These are phyloP conservation scores for Turdus rufiventris DNA, from an alignment of 2,113 vertebrate genomes.

Conservation along the genomic window DNA sequence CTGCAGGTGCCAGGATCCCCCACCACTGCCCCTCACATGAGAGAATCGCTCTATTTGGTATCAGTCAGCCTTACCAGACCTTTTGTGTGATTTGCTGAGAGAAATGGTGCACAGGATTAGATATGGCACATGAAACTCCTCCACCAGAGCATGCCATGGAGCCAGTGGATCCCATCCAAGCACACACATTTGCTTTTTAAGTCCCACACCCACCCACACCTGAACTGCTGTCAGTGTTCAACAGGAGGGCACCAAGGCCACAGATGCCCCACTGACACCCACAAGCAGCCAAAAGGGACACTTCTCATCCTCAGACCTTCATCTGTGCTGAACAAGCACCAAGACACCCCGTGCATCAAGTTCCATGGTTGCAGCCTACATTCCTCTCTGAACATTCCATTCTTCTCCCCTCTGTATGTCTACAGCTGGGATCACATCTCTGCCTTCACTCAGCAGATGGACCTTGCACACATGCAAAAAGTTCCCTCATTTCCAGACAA, in stretches of 20 bases:
- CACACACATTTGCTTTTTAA: background rate
- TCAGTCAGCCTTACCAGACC: background rate
- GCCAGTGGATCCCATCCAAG: background rate
- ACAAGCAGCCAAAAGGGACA: background rate
- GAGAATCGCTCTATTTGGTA: background rate
- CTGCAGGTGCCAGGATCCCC: background rate
- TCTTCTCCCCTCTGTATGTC: background rate
- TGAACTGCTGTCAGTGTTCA: fast-evolving
- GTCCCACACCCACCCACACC: background rate
- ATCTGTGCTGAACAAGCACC: background rate
- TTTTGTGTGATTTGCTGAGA: background rate
- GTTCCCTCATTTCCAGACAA: background rate
- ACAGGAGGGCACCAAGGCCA: background rate
- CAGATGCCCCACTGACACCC: background rate
- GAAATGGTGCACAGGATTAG: background rate
- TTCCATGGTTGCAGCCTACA: background rate
- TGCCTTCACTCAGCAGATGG: background rate
- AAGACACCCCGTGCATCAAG: background rate
- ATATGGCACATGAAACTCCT: background rate
- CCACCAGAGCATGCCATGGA: background rate
- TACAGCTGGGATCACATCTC: background rate
- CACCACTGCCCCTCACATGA: background rate
- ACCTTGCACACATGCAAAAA: background rate
- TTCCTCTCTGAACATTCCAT: background rate
- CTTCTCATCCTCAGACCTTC: background rate